Base-by-base conservation (phyloP, 2,888 invertebrate species). In the Scaptomyza caliginosa region DNA sequence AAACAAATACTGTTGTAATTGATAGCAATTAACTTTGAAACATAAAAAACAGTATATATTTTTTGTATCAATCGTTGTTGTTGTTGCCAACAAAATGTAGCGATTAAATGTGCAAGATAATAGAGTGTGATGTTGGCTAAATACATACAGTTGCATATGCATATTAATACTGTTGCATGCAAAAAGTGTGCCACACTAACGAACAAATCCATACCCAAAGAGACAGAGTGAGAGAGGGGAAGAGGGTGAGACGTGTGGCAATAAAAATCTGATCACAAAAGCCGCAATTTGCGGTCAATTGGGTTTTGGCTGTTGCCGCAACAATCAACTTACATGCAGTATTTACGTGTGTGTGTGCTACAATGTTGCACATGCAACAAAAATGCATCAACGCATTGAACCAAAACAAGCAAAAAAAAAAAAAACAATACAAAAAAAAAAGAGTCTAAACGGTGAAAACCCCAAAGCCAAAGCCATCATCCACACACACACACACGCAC, bases 251-350 rank as follows among this genome's bases (percentile, higher is more conserved):
- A 34, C 3, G 50, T 50, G 62, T 59, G 39, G 65, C 81, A 45
- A 86, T 81, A 81, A 81, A 81, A 81, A 86, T 86, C 80, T 48
- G 86, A 80, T 83, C 80, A 84, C 73, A 79, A 80, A 80, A 80
- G 86, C 80, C 86, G 76, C 77, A 84, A 87, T 86, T 86, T 84
- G 88, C 86, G 83, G 83, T 84, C 83, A 87, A 86, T 84, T 84
- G 86, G 86, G 74, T 74, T 87, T 86, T 82, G 65, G 64, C 59
- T 67, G 77, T 74, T 84, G 86, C 77, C 80, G 67, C 86, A 86
- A 83, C 86, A 80, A 81, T 86, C 81, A 79, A 76, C 66, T 39
- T 56, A 55, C 42, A 49, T 19, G 17, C 17, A 0, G 19, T 38
- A 5, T 17, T 16, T 10, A 2, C 17, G 8, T 16, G 19, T 8